These are phyloP conservation scores for Drosophila paramelanica DNA, from an alignment of 2,888 invertebrate species.

Conservation along the genomic window DNA sequence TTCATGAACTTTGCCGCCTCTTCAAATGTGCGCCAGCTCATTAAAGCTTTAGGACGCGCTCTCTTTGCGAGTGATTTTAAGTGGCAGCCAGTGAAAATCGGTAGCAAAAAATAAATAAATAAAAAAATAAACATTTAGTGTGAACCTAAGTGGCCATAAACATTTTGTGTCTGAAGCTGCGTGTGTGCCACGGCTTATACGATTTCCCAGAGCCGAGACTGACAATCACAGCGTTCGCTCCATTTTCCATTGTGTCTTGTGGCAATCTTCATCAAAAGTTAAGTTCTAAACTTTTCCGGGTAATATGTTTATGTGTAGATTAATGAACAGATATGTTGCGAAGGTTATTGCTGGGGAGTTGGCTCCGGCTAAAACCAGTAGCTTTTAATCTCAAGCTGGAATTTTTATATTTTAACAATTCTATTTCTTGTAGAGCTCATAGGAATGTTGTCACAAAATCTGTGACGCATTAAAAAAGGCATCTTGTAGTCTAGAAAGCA, in stretches of 20 bases:
- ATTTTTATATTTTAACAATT: background rate
- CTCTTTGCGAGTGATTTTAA: conserved; percentile 60
- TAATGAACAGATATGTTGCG: conserved; percentile 29
- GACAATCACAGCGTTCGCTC: conserved; percentile 22
- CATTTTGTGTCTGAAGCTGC: conserved; percentile 35
- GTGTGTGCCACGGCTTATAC: conserved; percentile 18
- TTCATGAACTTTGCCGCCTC: conserved; percentile 69
- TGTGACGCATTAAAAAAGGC: background rate
- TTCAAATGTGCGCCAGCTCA: conserved; percentile 53
- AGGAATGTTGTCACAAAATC: background rate
- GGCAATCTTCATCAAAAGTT: conserved; percentile 19
- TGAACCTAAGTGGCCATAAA: conserved; percentile 57
- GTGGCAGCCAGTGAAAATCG: conserved; percentile 52
- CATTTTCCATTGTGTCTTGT: conserved; percentile 28
- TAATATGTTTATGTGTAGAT: conserved; percentile 5
- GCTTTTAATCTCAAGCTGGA: no score
- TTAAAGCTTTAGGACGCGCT: conserved; percentile 62
- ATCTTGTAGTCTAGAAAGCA: background rate
- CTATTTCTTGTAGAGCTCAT: background rate
- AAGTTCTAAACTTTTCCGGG: conserved; percentile 17
- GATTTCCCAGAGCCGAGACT: conserved; percentile 7
- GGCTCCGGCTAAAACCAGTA: background rate
- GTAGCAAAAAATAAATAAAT: conserved; percentile 47
- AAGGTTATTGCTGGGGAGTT: no score
- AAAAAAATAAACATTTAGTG: conserved; percentile 54